Percentiles rank a stretch among this genome's conserved stretches.
phyloP scores from a whole-genome alignment of 1,140 invertebrate species.

The Babylonia areolata region DNA sequence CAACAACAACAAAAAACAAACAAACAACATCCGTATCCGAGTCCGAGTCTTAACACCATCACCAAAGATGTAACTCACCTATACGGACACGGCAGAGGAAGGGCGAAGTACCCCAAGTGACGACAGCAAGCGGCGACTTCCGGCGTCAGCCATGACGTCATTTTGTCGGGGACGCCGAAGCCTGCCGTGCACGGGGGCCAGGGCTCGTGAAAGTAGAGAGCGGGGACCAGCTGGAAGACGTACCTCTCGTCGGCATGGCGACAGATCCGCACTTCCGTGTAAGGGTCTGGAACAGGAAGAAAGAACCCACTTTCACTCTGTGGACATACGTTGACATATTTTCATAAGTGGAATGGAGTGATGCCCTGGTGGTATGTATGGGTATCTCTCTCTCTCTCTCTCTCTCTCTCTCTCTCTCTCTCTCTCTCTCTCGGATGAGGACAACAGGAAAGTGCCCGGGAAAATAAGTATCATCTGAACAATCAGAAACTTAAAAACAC shows the following conservation, averaged over 20 bases:
- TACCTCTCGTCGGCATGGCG: constrained; percentile 20
- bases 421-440: too few relatives aligned
- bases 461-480: too few relatives aligned
- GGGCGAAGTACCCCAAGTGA: constrained; percentile 45
- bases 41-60: too few relatives aligned
- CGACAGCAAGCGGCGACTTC: constrained; percentile 30
- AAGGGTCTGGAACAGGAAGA: constrained; percentile 42
- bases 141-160: constrained; percentile 44
- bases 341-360: background rate
- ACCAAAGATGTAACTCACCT: background rate
- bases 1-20: too few relatives aligned
- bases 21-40: too few relatives aligned
- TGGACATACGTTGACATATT: background rate
- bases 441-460: too few relatives aligned
- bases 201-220: constrained; percentile 44
- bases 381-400: too few relatives aligned
- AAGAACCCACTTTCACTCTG: too few relatives aligned
- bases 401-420: too few relatives aligned
- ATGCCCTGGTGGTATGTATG: too few relatives aligned
- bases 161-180: constrained; percentile 25
- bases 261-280: constrained; percentile 45
- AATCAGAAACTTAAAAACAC: too few relatives aligned
- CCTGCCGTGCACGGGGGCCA: constrained; percentile 38
- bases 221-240: constrained; percentile 46
- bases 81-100: constrained; percentile 37